A percentile compares a stretch with the other conserved stretches of the same genome.
Evolutionary conservation across 2,113 vertebrate species (phyloP).

Genomic region (Mola mola): DNA sequence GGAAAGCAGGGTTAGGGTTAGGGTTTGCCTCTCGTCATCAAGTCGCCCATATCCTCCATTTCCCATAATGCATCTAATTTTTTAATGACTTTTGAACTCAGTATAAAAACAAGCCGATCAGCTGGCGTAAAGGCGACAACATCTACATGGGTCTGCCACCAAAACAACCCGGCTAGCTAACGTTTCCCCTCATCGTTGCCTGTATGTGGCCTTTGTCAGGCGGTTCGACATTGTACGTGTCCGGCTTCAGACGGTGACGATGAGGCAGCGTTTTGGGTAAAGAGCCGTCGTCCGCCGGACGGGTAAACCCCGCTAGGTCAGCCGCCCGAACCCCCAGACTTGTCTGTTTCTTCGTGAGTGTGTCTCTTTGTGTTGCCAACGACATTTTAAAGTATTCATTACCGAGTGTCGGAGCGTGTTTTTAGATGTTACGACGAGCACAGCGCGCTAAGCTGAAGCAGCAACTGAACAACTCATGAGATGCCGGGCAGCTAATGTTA

Average conservation of each 20-base stretch:
- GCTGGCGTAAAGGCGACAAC: conserved; percentile 90
- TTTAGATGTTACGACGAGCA: neutral
- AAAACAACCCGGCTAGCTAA: conserved; percentile 40
- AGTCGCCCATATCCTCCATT: conserved; percentile 80
- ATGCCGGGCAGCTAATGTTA: conserved; percentile 35
- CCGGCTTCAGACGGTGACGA: conserved; percentile 7
- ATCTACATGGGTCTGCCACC: conserved; percentile 51
- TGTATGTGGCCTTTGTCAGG: conserved; percentile 22
- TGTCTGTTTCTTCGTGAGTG: conserved; percentile 23
- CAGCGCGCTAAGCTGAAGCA: neutral
- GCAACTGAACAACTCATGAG: conserved; percentile 7
- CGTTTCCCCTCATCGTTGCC: conserved; percentile 14
- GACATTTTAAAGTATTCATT: neutral
- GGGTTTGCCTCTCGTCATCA: too few relatives aligned
- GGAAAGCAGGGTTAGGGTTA: too few relatives aligned
- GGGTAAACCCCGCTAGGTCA: conserved; percentile 48
- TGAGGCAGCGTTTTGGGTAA: conserved; percentile 25
- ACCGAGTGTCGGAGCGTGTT: neutral
- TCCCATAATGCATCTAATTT: conserved; percentile 72
- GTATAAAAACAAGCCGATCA: conserved; percentile 91
- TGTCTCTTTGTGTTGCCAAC: conserved; percentile 36
- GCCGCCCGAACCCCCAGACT: conserved; percentile 34
- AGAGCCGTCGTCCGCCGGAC: conserved; percentile 21
- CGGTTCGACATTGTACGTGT: neutral
- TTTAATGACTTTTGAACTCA: conserved; percentile 72